Percentiles rank a stretch among this genome's conserved stretches.
These are phyloP conservation scores for Microcebus tavaratra DNA, from an alignment of 2,113 vertebrate genomes.

Conservation along the genomic window DNA sequence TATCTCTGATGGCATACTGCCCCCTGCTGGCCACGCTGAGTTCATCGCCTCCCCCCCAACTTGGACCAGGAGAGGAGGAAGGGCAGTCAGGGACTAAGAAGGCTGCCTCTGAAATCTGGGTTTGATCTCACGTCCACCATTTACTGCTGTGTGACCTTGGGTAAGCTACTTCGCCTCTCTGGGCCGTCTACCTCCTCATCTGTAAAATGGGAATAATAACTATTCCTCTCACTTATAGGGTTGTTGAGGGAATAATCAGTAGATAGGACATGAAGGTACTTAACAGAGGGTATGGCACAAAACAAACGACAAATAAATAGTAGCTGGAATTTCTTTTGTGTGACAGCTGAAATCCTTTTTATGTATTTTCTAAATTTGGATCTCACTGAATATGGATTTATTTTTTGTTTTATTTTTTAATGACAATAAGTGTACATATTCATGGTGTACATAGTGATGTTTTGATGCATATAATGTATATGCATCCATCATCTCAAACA, in stretches of 20 bases:
- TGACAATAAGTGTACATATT: no score
- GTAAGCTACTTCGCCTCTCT: background rate
- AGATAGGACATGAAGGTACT: background rate
- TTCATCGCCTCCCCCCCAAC: background rate
- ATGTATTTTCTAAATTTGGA: no score
- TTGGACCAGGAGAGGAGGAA: no score
- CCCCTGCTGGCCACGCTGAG: conserved; percentile 61
- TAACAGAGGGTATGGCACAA: background rate
- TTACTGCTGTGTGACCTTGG: background rate
- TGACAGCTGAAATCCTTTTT: background rate
- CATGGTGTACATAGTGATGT: no score
- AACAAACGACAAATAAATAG: background rate
- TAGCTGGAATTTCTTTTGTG: background rate
- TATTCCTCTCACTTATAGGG: background rate
- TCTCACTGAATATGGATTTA: no score
- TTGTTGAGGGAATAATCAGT: background rate
- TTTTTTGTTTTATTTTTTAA: background rate
- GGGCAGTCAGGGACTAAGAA: no score
- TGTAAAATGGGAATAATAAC: background rate
- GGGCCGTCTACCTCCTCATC: background rate
- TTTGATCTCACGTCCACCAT: background rate
- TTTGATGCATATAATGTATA: no score
- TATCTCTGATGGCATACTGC: background rate
- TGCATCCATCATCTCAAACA: no score
- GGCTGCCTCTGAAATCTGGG: background rate